These are phyloP conservation scores for Falco peregrinus DNA, from an alignment of 2,797 vertebrate genomes.

Conservation along the genomic window DNA sequence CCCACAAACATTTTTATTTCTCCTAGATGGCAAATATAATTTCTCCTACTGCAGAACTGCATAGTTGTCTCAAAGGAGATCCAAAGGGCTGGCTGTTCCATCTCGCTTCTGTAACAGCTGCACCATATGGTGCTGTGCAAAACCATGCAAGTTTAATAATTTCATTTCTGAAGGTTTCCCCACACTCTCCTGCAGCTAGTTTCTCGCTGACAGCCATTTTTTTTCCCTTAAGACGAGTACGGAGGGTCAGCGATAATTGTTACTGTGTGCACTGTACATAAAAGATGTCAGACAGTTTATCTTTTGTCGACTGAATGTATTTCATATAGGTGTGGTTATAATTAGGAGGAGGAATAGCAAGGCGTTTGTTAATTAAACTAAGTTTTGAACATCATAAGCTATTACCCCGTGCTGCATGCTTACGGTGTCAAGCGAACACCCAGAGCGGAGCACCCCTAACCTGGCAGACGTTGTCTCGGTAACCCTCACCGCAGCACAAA, in stretches of 20 bases:
- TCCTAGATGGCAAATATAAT: background rate
- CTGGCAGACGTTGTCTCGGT: background rate
- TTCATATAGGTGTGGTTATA: background rate
- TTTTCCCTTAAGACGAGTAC: background rate
- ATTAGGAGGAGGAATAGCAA: background rate
- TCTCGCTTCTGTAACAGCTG: conserved; percentile 17
- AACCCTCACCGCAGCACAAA: background rate
- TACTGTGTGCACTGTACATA: accelerated
- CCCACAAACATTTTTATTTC: background rate
- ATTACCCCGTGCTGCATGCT: background rate
- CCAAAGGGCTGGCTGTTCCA: background rate
- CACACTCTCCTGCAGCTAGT: background rate
- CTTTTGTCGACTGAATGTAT: background rate
- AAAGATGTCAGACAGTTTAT: background rate
- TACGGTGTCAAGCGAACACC: background rate
- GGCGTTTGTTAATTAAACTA: background rate
- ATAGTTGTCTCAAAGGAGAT: conserved; percentile 25
- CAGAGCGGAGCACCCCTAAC: background rate
- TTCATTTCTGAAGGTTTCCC: background rate
- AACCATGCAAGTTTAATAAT: background rate
- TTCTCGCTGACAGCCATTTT: background rate
- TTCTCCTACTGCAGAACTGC: background rate
- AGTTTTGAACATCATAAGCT: background rate
- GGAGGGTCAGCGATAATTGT: background rate
- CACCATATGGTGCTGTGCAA: background rate